Evolutionary conservation across 2,888 invertebrate genomes (phyloP), one percentile per base, ranked within the genome.

Genomic region (Drosophila kanekoi): DNA sequence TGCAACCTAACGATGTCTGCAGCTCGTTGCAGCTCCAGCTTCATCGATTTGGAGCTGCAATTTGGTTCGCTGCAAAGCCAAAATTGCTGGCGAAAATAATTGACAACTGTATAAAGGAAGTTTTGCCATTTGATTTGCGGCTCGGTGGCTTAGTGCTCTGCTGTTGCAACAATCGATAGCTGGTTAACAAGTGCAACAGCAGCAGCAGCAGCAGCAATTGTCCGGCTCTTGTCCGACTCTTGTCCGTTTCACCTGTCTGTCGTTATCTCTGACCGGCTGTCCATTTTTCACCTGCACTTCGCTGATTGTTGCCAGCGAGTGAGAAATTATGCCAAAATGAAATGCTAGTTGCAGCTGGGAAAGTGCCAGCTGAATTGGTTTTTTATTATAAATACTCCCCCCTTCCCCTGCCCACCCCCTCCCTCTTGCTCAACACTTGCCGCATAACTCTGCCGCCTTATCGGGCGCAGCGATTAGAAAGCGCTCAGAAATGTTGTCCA

Each of bases 11-110:
- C 79, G 71, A 80, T 28, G 70, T 64, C 47, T 23, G 23, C 57
- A 61, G 52, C 69, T 45, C 6, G 28, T 8, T 28, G 28, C 28
- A 44, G 33, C 14, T 54, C 38, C 5, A 37, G n/a, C 40, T 18
- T 14, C 33, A 64, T 64, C 58, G 56, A 70, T 58, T 71, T 71
- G 78, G 62, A 47, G 47, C 62, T 59, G 66, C 72, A 77, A 79
- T 76, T 76, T 76, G 71, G 71, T 52, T 44, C 43, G 52, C 53
- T 32, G 32, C 71, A 56, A 53, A 68, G 56, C 84, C 66, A 57
- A 87, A 83, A 82, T 77, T 86, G 87, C 87, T 43, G 73, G 81
- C 79, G 37, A 87, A 85, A 87, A 85, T 85, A 85, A 85, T 89
- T 85, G 85, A 85, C 85, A 85, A 75, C 87, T 85, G 89, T 85